These are phyloP conservation scores for Indicator indicator DNA, from an alignment of 2,113 vertebrate species.

Conservation along the genomic window DNA sequence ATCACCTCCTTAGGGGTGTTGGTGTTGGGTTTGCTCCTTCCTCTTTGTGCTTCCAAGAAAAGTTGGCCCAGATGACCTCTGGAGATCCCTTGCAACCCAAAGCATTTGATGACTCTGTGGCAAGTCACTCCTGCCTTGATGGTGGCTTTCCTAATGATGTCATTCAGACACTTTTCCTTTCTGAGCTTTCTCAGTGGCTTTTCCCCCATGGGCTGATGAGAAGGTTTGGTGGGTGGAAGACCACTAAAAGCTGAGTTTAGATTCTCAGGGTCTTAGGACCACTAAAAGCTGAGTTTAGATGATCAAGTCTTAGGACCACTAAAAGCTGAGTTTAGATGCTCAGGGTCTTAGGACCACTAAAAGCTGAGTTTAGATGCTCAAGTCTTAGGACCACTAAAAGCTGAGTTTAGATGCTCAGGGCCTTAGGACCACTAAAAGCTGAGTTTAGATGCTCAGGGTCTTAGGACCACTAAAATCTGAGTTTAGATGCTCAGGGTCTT, in stretches of 20 bases:
- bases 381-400: no score
- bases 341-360: no score
- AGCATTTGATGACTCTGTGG: neutral
- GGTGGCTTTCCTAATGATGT: neutral
- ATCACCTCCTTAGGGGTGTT: neutral
- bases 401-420: neutral
- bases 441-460: neutral
- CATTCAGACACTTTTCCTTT: neutral
- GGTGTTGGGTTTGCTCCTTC: neutral
- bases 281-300: neutral
- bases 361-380: neutral
- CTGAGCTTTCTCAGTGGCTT: accelerated
- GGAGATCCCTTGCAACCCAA: neutral
- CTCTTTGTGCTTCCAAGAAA: neutral
- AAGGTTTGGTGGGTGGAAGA: neutral
- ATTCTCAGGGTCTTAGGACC: neutral
- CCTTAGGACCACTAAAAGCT: no score
- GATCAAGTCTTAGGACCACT: neutral
- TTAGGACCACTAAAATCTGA: neutral
- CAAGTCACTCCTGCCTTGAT: neutral
- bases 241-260: neutral
- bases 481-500: neutral
- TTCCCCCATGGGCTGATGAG: neutral
- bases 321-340: neutral
- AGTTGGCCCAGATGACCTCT: neutral